Evolutionary conservation across 1,140 invertebrate species (phyloP).

Genomic region (Brachionus paranguensis): DNA sequence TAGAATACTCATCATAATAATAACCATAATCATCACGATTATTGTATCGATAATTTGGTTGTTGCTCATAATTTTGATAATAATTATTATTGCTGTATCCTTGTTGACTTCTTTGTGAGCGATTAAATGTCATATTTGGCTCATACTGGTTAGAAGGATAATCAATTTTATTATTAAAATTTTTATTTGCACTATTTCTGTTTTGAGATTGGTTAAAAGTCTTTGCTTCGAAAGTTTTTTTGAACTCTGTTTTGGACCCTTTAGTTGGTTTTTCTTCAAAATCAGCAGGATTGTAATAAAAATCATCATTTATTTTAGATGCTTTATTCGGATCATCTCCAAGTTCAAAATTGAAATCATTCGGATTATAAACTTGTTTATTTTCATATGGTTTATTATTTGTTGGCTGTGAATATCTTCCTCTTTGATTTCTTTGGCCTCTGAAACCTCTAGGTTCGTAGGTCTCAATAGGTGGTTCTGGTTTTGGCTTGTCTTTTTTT

Average conservation of each 20-base stretch:
- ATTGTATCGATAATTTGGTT: background rate
- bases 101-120: background rate
- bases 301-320: background rate
- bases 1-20: background rate
- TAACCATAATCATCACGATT: background rate
- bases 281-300: slow-evolving; percentile 9
- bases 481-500: background rate
- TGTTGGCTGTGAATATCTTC: background rate
- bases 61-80: background rate
- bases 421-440: background rate
- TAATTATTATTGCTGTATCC: background rate
- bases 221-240: background rate
- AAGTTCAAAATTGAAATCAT: slow-evolving; percentile 15
- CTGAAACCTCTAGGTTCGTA: background rate
- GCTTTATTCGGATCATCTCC: background rate
- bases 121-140: background rate
- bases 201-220: background rate
- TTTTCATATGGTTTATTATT: background rate
- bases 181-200: background rate
- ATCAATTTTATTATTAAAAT: background rate
- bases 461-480: background rate
- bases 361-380: slow-evolving; percentile 22
- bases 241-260: background rate
- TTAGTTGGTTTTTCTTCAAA: background rate
- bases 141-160: background rate